These are phyloP conservation scores for Drosophila recens DNA, from an alignment of 2,888 invertebrate species.

Conservation along the genomic window DNA sequence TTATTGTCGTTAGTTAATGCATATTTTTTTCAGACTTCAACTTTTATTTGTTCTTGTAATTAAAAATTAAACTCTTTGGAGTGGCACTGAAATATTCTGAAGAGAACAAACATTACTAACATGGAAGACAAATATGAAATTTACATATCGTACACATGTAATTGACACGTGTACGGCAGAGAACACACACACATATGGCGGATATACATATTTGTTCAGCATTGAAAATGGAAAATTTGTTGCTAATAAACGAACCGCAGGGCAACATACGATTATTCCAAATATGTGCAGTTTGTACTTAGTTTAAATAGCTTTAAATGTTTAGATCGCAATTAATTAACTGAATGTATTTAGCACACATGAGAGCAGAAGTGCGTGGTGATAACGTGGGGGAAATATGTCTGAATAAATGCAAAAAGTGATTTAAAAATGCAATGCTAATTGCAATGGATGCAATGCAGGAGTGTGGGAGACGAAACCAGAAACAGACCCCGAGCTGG, in stretches of 20 bases:
- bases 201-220: constrained; percentile 2
- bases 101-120: not conserved
- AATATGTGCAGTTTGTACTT: constrained; percentile 15
- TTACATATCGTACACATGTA: constrained; percentile 6
- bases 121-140: constrained; percentile 7
- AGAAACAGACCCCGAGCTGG: constrained; percentile 16
- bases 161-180: not conserved
- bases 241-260: constrained; percentile 34
- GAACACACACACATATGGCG: not conserved
- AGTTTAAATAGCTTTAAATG: constrained; percentile 26
- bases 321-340: constrained; percentile 39
- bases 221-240: constrained; percentile 7
- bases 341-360: constrained; percentile 17
- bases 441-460: constrained; percentile 20
- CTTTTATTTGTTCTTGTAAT: not conserved
- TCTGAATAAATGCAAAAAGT: constrained; percentile 50
- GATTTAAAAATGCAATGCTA: constrained; percentile 60
- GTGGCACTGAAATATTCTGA: not conserved
- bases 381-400: constrained; percentile 10
- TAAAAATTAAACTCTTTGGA: not conserved
- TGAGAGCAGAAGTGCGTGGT: not conserved
- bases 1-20: too few relatives aligned
- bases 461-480: constrained; percentile 4
- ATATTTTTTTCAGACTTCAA: too few relatives aligned
- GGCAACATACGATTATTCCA: constrained; percentile 33